Conservation (phyloP, 1,140 invertebrate species). For the Sycophaga agraensis region DNA sequence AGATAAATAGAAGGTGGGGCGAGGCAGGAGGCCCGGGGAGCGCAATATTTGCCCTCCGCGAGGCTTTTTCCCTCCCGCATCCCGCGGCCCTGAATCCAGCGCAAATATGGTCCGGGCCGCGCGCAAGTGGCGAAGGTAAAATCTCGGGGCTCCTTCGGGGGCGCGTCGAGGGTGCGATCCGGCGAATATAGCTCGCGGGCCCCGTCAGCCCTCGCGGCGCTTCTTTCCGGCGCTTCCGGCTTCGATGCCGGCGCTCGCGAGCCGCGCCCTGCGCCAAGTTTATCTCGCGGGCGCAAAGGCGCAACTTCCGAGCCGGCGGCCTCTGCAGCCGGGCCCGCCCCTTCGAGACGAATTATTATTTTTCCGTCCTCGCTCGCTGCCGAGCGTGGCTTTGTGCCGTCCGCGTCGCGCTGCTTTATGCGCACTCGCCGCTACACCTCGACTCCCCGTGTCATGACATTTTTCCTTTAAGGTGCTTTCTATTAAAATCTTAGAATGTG, state of each 20-base stretch:
- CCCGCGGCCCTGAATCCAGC: no score
- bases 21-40: no score
- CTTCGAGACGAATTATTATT: slow-evolving; percentile 13
- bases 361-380: neutral
- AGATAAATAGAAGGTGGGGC: neutral
- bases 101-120: no score
- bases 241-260: slow-evolving; percentile 1
- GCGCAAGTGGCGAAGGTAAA: neutral
- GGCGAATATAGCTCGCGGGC: slow-evolving; percentile 16
- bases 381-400: neutral
- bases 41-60: no score
- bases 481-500: no score
- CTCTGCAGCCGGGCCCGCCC: neutral
- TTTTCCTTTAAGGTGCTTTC: no score
- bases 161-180: no score
- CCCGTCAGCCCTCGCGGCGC: neutral
- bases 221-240: slow-evolving; percentile 27
- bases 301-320: slow-evolving; percentile 5
- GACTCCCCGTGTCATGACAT: neutral
- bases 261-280: slow-evolving; percentile 17
- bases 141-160: no score
- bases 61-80: no score
- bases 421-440: neutral
- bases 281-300: slow-evolving; percentile 3
- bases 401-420: neutral